These are phyloP conservation scores for Oxyteleia sp. DNA, from an alignment of 2,888 invertebrate species.

Conservation along the genomic window DNA sequence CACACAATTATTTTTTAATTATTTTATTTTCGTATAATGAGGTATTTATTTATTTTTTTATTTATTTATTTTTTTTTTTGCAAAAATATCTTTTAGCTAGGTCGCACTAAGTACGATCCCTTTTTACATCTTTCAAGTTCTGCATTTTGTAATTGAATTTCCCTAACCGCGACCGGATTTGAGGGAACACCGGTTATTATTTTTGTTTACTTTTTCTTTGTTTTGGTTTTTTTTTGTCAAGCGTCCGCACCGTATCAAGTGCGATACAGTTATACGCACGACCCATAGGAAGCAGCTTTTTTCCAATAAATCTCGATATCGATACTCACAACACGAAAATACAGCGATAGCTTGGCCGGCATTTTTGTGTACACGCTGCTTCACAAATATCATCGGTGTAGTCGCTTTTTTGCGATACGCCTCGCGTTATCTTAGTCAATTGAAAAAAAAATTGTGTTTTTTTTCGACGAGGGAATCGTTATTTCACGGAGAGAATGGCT, in stretches of 20 bases:
- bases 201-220: slow-evolving; percentile 11
- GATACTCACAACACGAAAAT: slow-evolving; percentile 32
- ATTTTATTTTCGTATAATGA: no score
- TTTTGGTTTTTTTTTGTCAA: slow-evolving; percentile 12
- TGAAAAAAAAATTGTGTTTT: no score
- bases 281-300: slow-evolving; percentile 34
- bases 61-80: not conserved
- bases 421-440: slow-evolving; percentile 33
- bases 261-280: slow-evolving; percentile 25
- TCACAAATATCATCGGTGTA: slow-evolving; percentile 12
- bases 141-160: slow-evolving; percentile 7
- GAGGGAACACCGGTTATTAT: slow-evolving; percentile 14
- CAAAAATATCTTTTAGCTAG: not conserved
- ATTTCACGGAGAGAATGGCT: no score
- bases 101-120: not conserved
- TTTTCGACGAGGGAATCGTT: no score
- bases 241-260: slow-evolving; percentile 28
- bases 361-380: slow-evolving; percentile 40
- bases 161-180: slow-evolving; percentile 20
- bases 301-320: slow-evolving; percentile 62
- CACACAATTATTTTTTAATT: no score
- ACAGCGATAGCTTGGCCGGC: slow-evolving; percentile 4
- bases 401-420: slow-evolving; percentile 10
- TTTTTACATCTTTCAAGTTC: not conserved
- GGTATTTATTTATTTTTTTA: no score